Base-by-base conservation (phyloP, 2,797 vertebrate genomes). In the Catamblyrhynchus diadema region DNA sequence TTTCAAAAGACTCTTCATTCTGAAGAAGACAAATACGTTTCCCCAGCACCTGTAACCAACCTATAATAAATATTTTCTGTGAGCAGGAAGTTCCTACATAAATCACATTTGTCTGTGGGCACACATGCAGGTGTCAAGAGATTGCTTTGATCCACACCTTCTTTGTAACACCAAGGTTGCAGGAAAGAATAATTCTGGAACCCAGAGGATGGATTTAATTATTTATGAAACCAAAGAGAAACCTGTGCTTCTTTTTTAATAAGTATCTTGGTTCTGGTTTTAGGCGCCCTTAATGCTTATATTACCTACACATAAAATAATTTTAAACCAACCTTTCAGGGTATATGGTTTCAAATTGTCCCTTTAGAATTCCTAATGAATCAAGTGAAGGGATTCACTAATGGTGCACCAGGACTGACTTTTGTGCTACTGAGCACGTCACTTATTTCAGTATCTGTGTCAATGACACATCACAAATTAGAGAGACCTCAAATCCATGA, bases 371-470 rank as follows among this genome's bases (percentile, higher is more conserved):
- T 80, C 32, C 41, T 60, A 56, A 48, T 2, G 6, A 37, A 59
- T 33, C 33, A 42, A 45, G 19, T 4, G 18, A 81, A 70, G 10
- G 17, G 32, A 72, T 53, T 64, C 2, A 1, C 17, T 23, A 27
- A 60, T 10, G 1, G 27, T 15, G 25, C 3, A 27, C 25, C 32
- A 70, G 20, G 80, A 77, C 14, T 28, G 41, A 81, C 33, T 60
- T 48, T 2, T 2, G 1, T 14, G n/a, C 54, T 50, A 32, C n/a
- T 10, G 35, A 51, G 41, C 28, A 62, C 1, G 0, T 5, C 6
- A 64, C 12, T 62, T 62, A 41, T 28, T 56, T 65, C 54, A 56
- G 32, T 15, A 50, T 24, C 7, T n/a, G 22, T 9, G 4, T 3
- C 6, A 7, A 32, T 14, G 19, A 7, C 6, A 61, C 54, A 5